Evolutionary conservation across 2,113 vertebrate genomes (phyloP), one percentile per base, ranked within the genome.

Genomic region (Cathartes aura): DNA sequence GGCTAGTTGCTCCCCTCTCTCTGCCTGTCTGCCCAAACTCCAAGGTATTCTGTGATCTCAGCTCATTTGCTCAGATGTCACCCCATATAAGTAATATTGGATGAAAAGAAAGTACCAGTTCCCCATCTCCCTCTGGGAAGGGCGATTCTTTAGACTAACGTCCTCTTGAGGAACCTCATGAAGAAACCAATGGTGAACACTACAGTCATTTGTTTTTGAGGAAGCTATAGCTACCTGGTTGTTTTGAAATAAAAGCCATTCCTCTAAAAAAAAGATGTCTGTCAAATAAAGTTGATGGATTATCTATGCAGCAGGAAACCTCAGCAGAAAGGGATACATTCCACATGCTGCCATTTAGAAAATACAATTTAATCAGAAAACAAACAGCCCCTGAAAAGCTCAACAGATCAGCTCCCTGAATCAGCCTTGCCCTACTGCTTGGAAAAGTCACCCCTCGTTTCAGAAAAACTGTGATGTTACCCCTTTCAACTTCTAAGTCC

Each of bases 131-230:
- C 8, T 82, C 38, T 58, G 15, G 40, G 27, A 83, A 68, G 26
- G 6, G 15, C 0, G 0, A 5, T 59, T 52, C 29, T 89, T 80
- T 64, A 64, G 36, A 42, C 20, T 48, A 50, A 24, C 2, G 1
- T 52, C 23, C 30, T 59, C 19, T 55, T 80, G 34, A 86, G 36
- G 27, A 89, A 60, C 17, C 5, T 81, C 15, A 56, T 55, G 43
- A 67, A 72, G 48, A 72, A 86, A 59, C 3, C 11, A 58, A 47
- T 11, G n/a, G 13, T 14, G 9, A 90, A 20, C 13, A n/a, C 11
- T 22, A 9, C 4, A 15, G 3, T 42, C 0, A 36, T 59, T 74
- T 56, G 5, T 14, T 92, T 67, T 34, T 72, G 32, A 80, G 67
- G 36, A 67, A 80, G 7, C 8, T 83, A 32, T 32, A 83, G 20